These are phyloP conservation scores for Physeter macrocephalus DNA, from an alignment of 2,113 vertebrate species.

Conservation along the genomic window DNA sequence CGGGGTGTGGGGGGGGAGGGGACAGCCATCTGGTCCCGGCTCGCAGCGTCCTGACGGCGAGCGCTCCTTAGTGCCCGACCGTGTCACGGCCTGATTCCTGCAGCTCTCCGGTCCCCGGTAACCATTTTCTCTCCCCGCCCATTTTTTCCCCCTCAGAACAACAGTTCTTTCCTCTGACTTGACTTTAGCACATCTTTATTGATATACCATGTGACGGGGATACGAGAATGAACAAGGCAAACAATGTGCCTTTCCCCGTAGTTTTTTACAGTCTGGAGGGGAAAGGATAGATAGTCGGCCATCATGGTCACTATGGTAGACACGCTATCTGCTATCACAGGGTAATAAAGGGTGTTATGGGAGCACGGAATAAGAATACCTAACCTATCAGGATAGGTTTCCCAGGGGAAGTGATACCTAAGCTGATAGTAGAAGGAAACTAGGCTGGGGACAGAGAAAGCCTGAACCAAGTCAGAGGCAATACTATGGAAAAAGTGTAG, in stretches of 20 bases:
- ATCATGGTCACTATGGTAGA: not conserved
- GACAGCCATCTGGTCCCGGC: accelerated
- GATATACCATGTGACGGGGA: not conserved
- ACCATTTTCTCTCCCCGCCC: not conserved
- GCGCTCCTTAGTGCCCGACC: not conserved
- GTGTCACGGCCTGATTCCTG: not conserved
- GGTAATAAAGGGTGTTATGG: not conserved
- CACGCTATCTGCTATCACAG: not conserved
- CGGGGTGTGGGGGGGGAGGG: too few species aligned
- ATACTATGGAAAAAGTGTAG: not conserved
- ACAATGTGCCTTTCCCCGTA: not conserved
- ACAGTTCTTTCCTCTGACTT: not conserved
- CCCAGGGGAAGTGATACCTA: not conserved
- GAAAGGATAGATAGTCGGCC: not conserved
- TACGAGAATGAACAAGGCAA: not conserved
- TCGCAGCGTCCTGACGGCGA: not conserved
- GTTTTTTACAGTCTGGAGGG: not conserved
- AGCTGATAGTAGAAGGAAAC: not conserved
- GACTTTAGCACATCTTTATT: not conserved
- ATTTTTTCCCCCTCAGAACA: not conserved
- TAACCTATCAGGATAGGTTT: not conserved
- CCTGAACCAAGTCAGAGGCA: not conserved
- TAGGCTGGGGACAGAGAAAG: not conserved
- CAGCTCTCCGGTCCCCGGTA: not conserved
- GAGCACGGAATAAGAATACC: not conserved